A percentile compares a stretch with the other conserved stretches of the same genome.
Evolutionary conservation across 1,140 invertebrate species (phyloP).

Genomic region (Phymorhynchus buccinoides): DNA sequence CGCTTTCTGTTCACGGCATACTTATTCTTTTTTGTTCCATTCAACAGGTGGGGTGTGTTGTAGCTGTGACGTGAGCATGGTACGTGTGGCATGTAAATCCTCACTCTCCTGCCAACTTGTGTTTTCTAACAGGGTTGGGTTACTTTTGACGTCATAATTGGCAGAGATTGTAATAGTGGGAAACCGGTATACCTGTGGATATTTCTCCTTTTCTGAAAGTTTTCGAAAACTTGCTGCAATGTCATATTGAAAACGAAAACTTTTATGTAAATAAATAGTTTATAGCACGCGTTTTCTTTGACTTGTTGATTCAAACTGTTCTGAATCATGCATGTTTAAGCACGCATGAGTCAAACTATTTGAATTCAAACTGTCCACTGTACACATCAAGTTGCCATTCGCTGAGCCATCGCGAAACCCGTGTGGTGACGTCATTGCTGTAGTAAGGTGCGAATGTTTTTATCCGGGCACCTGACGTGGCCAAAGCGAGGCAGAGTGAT

Average conservation of each 20-base stretch:
- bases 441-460: slow-evolving; percentile 38
- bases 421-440: slow-evolving; percentile 17
- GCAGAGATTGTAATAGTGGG: no score
- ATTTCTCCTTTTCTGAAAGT: no score
- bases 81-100: slow-evolving; percentile 31
- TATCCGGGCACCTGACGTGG: slow-evolving; percentile 42
- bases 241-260: no score
- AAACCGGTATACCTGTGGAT: no score
- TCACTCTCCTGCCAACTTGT: background rate
- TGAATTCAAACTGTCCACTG: background rate
- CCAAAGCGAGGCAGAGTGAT: slow-evolving; percentile 27
- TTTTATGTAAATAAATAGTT: no score
- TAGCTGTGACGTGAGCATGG: slow-evolving; percentile 9
- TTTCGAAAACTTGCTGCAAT: no score
- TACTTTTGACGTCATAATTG: slow-evolving; percentile 1
- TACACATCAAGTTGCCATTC: background rate
- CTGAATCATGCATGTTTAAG: no score
- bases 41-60: background rate
- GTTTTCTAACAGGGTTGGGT: slow-evolving; percentile 8
- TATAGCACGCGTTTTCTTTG: no score
- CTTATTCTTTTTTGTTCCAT: no score
- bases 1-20: background rate
- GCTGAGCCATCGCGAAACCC: slow-evolving; percentile 5
- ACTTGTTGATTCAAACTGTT: no score
- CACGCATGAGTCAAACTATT: no score